Base-by-base conservation (phyloP, 2,113 vertebrate species). In the Trichomycterus rosablanca region DNA sequence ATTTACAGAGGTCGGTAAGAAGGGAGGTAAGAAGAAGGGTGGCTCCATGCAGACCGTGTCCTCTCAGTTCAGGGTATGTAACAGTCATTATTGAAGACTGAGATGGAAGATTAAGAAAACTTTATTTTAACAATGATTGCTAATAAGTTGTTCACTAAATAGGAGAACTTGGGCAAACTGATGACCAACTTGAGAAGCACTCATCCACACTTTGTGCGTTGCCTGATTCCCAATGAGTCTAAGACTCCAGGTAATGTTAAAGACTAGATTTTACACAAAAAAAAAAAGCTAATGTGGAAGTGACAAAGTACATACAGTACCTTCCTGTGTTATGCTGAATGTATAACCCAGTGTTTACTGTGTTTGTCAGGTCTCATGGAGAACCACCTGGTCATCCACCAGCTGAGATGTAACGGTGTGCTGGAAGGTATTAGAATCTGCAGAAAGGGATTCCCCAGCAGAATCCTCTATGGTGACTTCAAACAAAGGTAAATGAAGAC, bases 1-100 rank as follows among this genome's bases (percentile, higher is more conserved):
- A 10, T 5, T 22, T n/a, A 35, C 26, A 66, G 55, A 66, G 8
- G 66, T 52, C 2, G 46, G 35, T 2, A 71, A 68, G 37, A 75
- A 75, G 52, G 68, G 73, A 66, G 73, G 66, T 20, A 75, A 75
- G 58, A 75, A 75, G 61, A 75, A 75, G 73, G 73, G 73, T 66
- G 68, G 73, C 14, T 75, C 69, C 34, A 71, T 71, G 64, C 68
- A 71, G 60, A 74, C 68, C 14, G 72, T 74, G 34, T 71, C 72
- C 10, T 67, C 72, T 4, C 72, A 71, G 37, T 74, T 74, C 8
- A 74, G 68, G 35, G 72, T 74, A 56, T 37, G 58, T 46, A 7
- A 4, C 7, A 4, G 7, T 34, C 5, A 18, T 24, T 3, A 28
- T n/a, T 23, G 2, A 55, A 6, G 22, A 30, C 7, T 10, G 20